These are phyloP conservation scores for Stramonita haemastoma DNA, from an alignment of 2,888 invertebrate genomes.

Conservation along the genomic window DNA sequence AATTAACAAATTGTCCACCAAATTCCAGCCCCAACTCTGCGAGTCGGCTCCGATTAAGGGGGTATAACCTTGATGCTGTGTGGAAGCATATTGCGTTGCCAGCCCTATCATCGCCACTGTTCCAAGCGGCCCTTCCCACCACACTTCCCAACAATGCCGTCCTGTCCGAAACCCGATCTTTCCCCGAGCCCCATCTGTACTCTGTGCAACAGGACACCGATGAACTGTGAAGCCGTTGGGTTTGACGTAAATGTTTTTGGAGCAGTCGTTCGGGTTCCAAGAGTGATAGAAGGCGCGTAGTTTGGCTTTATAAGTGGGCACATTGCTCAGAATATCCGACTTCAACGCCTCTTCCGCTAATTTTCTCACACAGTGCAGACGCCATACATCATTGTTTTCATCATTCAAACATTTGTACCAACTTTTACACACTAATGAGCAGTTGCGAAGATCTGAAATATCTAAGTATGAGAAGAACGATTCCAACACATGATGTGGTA, in stretches of 20 bases:
- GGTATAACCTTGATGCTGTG: slow-evolving; percentile 96
- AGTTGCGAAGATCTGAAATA: slow-evolving; percentile 90
- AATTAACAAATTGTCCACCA: slow-evolving; percentile 96
- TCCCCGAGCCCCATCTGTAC: slow-evolving; percentile 94
- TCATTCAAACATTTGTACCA: slow-evolving; percentile 94
- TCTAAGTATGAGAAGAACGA: slow-evolving; percentile 89
- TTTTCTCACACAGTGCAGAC: slow-evolving; percentile 90
- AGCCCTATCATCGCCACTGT: slow-evolving; percentile 95
- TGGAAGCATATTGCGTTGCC: slow-evolving; percentile 86
- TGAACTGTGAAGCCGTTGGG: slow-evolving; percentile 98
- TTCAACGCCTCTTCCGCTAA: slow-evolving; percentile 92
- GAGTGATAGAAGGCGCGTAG: slow-evolving; percentile 92
- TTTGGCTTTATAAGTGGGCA: slow-evolving; percentile 94
- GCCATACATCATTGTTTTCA: slow-evolving; percentile 97
- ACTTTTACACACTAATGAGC: slow-evolving; percentile 93
- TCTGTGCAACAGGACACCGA: slow-evolving; percentile 98
- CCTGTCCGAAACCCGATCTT: slow-evolving; percentile 91
- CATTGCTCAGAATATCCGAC: slow-evolving; percentile 92
- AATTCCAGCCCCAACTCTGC: slow-evolving; percentile 99
- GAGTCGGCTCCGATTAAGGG: slow-evolving; percentile 96
- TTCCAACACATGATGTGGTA: slow-evolving; percentile 72
- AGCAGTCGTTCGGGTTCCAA: slow-evolving; percentile 98
- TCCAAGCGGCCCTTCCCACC: slow-evolving; percentile 98
- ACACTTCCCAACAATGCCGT: slow-evolving; percentile 97
- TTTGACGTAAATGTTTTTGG: slow-evolving; percentile 96